Evolutionary conservation across 2,113 vertebrate species (phyloP).

Genomic region (Mobula birostris): DNA sequence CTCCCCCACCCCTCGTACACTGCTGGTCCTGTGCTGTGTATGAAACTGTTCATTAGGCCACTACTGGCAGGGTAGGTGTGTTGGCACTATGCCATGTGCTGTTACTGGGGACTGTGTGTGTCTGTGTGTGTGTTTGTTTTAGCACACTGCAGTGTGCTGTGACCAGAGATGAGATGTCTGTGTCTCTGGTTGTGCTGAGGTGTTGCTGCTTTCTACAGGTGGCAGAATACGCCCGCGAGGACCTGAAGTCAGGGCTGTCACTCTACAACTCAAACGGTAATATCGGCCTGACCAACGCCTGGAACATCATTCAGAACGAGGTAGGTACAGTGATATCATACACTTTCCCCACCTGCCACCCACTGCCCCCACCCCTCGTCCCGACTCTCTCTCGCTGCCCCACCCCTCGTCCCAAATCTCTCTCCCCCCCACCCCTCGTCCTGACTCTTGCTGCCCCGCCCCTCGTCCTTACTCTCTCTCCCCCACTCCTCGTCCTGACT

Average conservation of each 20-base stretch:
- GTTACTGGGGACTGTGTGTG: too few relatives aligned
- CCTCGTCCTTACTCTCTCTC: not conserved
- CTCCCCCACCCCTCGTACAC: too few relatives aligned
- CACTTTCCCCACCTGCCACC: not conserved
- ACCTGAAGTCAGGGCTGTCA: conserved; percentile 88
- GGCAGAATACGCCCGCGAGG: conserved; percentile 70
- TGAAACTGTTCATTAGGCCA: too few relatives aligned
- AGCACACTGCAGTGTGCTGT: too few relatives aligned
- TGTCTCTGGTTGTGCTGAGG: too few relatives aligned
- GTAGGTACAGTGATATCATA: conserved; percentile 56
- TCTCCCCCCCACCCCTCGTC: not conserved
- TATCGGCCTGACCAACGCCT: conserved; percentile 92
- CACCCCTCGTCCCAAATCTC: not conserved
- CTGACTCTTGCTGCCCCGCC: fast-evolving
- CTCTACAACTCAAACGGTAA: conserved; percentile 88
- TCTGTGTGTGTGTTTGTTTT: too few relatives aligned
- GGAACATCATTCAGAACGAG: conserved; percentile 98
- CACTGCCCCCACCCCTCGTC: not conserved
- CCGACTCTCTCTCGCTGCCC: not conserved
- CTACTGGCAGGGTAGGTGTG: too few relatives aligned
- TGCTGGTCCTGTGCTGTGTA: too few relatives aligned
- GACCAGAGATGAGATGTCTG: too few relatives aligned
- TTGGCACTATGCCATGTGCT: too few relatives aligned
- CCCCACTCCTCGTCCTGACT: not conserved
- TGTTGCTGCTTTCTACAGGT: not conserved